A percentile compares a stretch with the other conserved stretches of the same genome.
These are phyloP conservation scores for Eupeodes corollae DNA, from an alignment of 1,140 invertebrate species.

Conservation along the genomic window DNA sequence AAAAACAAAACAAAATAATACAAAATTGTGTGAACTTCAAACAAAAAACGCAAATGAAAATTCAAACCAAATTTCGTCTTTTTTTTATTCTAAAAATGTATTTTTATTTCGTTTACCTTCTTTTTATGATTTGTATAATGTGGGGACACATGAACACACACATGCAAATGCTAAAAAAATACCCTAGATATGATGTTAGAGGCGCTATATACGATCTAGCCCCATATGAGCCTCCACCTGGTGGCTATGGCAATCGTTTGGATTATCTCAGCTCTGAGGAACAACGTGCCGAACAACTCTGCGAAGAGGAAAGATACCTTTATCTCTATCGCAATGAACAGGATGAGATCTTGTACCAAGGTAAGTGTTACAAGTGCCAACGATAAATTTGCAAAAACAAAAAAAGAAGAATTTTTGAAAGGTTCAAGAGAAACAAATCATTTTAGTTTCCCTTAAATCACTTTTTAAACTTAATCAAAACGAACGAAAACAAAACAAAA, in stretches of 20 bases:
- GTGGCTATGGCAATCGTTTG: constrained; percentile 54
- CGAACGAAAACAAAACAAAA: no score
- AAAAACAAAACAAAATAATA: no score
- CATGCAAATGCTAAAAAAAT: neutral
- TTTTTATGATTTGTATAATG: neutral
- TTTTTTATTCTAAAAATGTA: neutral
- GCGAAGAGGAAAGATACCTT: constrained; percentile 82
- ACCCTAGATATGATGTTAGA: constrained; percentile 82
- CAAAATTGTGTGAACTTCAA: no score
- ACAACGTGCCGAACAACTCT: constrained; percentile 69
- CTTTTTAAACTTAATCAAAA: no score
- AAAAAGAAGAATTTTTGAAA: no score
- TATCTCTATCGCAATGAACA: constrained; percentile 77
- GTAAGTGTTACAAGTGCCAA: constrained; percentile 36
- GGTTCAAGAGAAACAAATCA: no score
- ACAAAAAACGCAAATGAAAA: neutral
- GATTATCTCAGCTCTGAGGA: constrained; percentile 66
- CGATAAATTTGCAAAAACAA: no score
- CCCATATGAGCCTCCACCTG: constrained; percentile 56
- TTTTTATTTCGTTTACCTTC: neutral
- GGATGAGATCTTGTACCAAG: constrained; percentile 74
- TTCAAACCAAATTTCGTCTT: neutral
- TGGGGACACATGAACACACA: neutral
- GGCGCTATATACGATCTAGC: constrained; percentile 73
- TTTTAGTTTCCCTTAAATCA: no score